phyloP scores from a whole-genome alignment of 1,140 invertebrate species.

The Rhizoglyphus robini region DNA sequence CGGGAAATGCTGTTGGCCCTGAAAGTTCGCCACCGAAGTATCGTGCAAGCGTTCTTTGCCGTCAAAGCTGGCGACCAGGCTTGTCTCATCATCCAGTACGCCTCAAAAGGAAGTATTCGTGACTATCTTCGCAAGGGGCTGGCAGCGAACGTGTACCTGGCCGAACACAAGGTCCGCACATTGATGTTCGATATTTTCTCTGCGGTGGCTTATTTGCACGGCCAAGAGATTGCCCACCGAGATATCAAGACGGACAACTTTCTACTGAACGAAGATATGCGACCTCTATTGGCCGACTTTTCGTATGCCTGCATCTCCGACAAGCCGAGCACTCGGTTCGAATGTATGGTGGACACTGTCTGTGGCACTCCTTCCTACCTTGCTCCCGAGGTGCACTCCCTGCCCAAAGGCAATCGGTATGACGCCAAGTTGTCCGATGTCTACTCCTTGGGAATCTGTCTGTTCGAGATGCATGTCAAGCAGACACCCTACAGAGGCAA shows the following conservation, averaged over 20 bases:
- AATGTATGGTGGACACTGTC: neutral
- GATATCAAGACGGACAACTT: slow-evolving; percentile 2
- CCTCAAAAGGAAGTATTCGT: neutral
- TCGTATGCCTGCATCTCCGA: neutral
- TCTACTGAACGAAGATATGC: neutral
- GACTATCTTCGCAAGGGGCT: neutral
- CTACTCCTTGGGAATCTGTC: neutral
- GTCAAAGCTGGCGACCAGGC: neutral
- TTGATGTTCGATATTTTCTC: neutral
- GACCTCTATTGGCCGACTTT: neutral
- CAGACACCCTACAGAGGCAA: too few species aligned
- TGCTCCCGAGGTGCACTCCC: neutral
- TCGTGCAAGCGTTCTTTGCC: neutral
- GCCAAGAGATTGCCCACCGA: neutral
- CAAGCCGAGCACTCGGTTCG: neutral
- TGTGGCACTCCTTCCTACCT: neutral
- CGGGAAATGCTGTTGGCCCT: neutral
- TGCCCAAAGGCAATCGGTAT: neutral
- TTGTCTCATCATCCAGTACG: neutral
- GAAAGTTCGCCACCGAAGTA: neutral
- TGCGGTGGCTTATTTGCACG: neutral
- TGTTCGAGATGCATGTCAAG: neutral
- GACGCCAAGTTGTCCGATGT: neutral
- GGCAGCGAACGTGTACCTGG: neutral
- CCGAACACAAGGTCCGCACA: neutral